These are phyloP conservation scores for Scatophagus argus DNA, from an alignment of 2,113 vertebrate species.

Conservation along the genomic window DNA sequence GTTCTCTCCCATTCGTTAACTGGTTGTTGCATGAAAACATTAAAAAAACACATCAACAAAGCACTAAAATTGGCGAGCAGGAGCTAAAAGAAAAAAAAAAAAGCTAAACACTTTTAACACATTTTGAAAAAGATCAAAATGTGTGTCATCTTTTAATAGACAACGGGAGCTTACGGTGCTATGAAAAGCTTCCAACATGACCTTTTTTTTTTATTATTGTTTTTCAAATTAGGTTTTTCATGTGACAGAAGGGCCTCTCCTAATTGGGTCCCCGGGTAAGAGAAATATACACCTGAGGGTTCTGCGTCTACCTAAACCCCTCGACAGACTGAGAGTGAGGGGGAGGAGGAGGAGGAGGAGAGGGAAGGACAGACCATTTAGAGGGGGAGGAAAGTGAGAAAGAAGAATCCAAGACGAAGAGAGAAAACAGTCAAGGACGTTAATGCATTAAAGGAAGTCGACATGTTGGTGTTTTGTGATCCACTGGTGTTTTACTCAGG, in stretches of 20 bases:
- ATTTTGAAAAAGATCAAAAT: constrained; percentile 26
- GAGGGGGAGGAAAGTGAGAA: constrained; percentile 15
- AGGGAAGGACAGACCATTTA: constrained; percentile 12
- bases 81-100: background rate
- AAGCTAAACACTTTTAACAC: background rate
- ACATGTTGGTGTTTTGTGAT: background rate
- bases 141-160: constrained; percentile 43
- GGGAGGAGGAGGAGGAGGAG: constrained; percentile 1
- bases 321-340: constrained; percentile 31
- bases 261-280: constrained; percentile 73
- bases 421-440: background rate
- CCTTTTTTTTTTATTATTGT: constrained; percentile 16
- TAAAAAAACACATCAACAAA: background rate
- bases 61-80: background rate
- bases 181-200: constrained; percentile 24
- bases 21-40: too few species aligned
- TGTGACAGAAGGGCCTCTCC: constrained; percentile 40
- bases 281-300: constrained; percentile 61
- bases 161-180: constrained; percentile 1
- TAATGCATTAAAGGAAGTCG: background rate
- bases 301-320: constrained; percentile 32
- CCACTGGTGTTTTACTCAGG: constrained; percentile 8
- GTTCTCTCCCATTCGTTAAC: background rate
- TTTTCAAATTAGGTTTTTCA: constrained; percentile 47
- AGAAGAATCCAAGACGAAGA: too few species aligned